phyloP scores from a whole-genome alignment of 2,797 vertebrate species.

The Dipus sagitta region DNA sequence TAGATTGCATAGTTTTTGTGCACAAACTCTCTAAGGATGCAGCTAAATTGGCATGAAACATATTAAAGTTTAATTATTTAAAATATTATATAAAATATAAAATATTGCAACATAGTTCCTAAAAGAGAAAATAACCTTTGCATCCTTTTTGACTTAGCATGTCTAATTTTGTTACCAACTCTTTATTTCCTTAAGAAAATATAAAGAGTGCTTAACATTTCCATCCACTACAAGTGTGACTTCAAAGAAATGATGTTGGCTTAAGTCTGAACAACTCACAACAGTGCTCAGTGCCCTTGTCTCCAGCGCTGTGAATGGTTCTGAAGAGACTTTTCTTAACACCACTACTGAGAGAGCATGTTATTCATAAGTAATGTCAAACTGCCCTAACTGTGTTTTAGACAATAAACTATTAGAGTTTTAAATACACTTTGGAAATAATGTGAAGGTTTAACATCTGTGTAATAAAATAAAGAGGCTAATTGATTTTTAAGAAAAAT shows the following conservation, averaged over 20 bases:
- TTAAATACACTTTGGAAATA: conserved; percentile 17
- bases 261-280: background rate
- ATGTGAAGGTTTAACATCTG: background rate
- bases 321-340: background rate
- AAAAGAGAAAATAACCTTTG: conserved; percentile 5
- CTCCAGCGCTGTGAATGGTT: background rate
- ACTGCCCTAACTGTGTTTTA: background rate
- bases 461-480: background rate
- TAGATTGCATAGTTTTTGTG: background rate
- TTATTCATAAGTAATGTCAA: background rate
- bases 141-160: background rate
- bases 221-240: background rate
- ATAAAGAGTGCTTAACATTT: background rate
- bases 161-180: background rate
- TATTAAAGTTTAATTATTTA: conserved; percentile 31
- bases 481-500: conserved; percentile 55
- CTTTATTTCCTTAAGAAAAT: background rate
- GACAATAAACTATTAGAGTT: background rate
- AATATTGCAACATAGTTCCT: background rate
- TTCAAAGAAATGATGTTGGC: background rate
- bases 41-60: background rate
- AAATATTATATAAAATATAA: background rate
- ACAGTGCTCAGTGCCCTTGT: background rate
- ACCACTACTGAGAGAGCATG: background rate
- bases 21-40: background rate